phyloP scores from a whole-genome alignment of 2,888 invertebrate genomes.

The Uropetala carovei region DNA sequence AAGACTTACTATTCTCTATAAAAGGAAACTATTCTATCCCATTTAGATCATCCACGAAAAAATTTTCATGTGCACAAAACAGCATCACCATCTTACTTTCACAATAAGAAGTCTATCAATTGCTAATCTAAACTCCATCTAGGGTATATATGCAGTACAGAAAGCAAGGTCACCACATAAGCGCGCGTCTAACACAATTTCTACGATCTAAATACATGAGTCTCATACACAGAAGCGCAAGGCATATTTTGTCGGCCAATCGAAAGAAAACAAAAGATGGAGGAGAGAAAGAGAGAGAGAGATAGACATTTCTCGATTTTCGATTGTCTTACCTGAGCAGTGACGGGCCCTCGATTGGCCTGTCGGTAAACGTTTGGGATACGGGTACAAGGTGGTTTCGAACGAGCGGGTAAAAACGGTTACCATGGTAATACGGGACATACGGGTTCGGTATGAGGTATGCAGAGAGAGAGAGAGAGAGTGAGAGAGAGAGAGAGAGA shows the following conservation, averaged over 20 bases:
- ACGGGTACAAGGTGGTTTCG: not conserved
- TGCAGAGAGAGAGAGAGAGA: constrained; percentile 1
- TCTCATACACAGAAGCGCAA: not conserved
- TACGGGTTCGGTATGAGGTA: not conserved
- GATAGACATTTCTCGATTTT: constrained; percentile 1
- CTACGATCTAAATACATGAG: not conserved
- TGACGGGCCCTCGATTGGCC: constrained; percentile 55
- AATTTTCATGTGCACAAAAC: no score
- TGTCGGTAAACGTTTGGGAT: not conserved
- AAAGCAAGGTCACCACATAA: not conserved
- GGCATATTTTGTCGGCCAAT: not conserved
- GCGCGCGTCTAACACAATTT: not conserved
- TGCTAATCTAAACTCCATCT: not conserved
- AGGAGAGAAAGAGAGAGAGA: not conserved
- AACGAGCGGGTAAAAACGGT: not conserved
- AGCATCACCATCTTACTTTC: not conserved
- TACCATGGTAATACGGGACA: not conserved
- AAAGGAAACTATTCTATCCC: not conserved
- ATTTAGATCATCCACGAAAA: not conserved
- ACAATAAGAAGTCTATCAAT: not conserved
- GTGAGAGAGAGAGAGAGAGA: constrained; percentile 15
- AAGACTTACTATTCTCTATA: not conserved
- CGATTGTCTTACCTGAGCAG: constrained; percentile 33
- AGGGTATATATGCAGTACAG: not conserved
- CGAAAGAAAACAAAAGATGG: not conserved